Conservation (phyloP, 2,888 invertebrate genomes). For the Thereva unica region DNA sequence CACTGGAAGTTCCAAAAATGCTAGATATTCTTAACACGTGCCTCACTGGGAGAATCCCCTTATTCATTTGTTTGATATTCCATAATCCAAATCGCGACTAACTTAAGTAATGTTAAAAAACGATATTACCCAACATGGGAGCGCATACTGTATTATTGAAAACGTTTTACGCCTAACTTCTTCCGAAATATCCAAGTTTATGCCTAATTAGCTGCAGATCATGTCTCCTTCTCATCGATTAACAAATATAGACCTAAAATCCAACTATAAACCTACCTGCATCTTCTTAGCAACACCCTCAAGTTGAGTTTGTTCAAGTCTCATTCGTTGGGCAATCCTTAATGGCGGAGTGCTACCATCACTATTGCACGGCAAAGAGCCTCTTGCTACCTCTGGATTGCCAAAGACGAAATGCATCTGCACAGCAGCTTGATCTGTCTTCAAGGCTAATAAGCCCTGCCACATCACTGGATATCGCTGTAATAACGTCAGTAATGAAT, state of each 20-base stretch:
- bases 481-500: constrained; percentile 78
- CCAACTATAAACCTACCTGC: constrained; percentile 68
- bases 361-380: constrained; percentile 82
- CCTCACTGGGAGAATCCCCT: too few relatives aligned
- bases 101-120: too few relatives aligned
- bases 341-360: constrained; percentile 85
- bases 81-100: too few relatives aligned
- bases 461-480: constrained; percentile 96
- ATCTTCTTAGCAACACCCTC: constrained; percentile 96
- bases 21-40: too few relatives aligned
- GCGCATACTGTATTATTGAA: too few relatives aligned
- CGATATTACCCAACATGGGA: too few relatives aligned
- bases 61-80: too few relatives aligned
- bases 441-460: constrained; percentile 93
- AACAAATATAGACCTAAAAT: constrained; percentile 1
- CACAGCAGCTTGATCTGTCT: constrained; percentile 95
- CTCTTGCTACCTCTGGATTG: constrained; percentile 84
- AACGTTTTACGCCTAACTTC: too few relatives aligned
- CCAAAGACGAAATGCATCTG: constrained; percentile 99
- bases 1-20: too few relatives aligned
- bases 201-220: too few relatives aligned
- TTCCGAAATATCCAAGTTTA: too few relatives aligned
- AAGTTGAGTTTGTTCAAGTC: constrained; percentile 91
- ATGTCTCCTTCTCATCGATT: too few relatives aligned
- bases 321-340: constrained; percentile 96